phyloP scores from a whole-genome alignment of 1,140 invertebrate genomes.

The Meloidogyne exigua region DNA sequence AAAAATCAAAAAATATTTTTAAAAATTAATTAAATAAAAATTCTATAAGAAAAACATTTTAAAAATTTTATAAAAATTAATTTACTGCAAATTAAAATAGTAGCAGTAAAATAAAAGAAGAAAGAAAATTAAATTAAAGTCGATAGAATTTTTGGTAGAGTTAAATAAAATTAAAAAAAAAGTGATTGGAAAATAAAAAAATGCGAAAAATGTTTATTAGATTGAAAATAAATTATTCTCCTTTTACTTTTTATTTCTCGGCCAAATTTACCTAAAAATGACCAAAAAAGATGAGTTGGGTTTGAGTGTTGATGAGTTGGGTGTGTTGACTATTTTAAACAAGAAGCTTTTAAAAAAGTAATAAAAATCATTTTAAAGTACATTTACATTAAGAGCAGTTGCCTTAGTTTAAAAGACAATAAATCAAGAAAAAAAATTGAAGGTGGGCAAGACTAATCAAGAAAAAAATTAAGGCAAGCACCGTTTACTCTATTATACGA shows the following conservation, averaged over 20 bases:
- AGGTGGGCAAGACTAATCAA: not conserved
- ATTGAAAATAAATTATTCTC: not conserved
- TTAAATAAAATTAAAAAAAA: not conserved
- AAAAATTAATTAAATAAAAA: not conserved
- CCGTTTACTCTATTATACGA: not conserved
- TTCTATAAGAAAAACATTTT: not conserved
- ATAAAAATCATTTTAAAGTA: not conserved
- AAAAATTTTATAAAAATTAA: not conserved
- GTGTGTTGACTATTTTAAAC: not conserved
- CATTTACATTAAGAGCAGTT: not conserved
- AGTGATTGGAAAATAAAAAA: not conserved
- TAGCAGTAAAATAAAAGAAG: not conserved
- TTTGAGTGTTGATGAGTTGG: not conserved
- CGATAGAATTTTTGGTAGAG: not conserved
- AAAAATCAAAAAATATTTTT: too few relatives aligned
- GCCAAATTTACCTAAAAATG: not conserved
- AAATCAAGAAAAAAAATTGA: not conserved
- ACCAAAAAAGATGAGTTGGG: not conserved
- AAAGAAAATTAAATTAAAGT: not conserved
- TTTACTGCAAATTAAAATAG: slow-evolving; percentile 2
- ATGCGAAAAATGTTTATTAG: not conserved
- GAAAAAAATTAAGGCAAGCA: not conserved
- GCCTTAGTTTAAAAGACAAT: slow-evolving; percentile 1
- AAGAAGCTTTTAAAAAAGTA: not conserved
- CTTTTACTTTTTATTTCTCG: not conserved